Evolutionary conservation across 2,113 vertebrate species (phyloP).

Genomic region (Sceloporus tristichus): DNA sequence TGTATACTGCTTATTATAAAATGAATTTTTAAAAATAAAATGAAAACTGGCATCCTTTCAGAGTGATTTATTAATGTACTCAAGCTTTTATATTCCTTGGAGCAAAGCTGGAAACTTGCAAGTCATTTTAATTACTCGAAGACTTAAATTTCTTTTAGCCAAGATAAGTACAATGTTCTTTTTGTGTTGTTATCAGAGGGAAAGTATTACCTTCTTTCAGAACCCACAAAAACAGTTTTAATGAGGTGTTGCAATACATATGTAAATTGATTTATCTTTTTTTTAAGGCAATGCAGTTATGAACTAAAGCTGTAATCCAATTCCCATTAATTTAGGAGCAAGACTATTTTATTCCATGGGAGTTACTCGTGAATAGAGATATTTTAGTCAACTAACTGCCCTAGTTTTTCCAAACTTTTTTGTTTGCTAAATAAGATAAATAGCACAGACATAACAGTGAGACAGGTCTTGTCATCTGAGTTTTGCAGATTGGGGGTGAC

Average conservation of each 20-base stretch:
- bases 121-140: neutral
- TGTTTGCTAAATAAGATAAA: neutral
- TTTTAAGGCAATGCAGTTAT: neutral
- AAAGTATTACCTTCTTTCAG: neutral
- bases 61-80: neutral
- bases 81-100: neutral
- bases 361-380: neutral
- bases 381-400: neutral
- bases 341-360: neutral
- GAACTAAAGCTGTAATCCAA: neutral
- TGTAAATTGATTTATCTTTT: neutral
- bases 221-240: neutral
- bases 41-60: neutral
- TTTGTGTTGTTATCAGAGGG: neutral
- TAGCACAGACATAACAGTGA: neutral
- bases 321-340: neutral
- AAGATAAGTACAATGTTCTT: neutral
- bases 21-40: neutral
- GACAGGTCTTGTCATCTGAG: neutral
- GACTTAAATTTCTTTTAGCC: neutral
- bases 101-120: neutral
- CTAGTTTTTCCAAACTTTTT: neutral
- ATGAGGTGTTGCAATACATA: neutral
- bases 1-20: too few species aligned
- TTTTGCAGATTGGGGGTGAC: neutral